Conservation (phyloP, 2,797 vertebrate genomes). For the Spea hammondii region DNA sequence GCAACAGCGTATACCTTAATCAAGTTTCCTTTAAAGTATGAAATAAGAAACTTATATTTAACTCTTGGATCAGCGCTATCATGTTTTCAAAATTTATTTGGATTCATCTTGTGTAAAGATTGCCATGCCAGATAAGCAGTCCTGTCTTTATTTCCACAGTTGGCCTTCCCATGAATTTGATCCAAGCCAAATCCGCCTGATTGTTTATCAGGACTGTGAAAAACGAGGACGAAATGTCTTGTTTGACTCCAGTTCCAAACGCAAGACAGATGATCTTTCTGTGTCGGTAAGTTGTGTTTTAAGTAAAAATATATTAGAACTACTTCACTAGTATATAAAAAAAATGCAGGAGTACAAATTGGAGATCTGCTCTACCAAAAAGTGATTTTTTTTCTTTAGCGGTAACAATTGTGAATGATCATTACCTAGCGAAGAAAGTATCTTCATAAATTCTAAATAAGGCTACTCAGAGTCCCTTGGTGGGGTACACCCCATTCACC, state of each 20-base stretch:
- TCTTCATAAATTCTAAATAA: too few relatives aligned
- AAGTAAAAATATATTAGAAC: too few relatives aligned
- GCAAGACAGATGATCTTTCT: slow-evolving; percentile 84
- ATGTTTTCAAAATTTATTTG: neutral
- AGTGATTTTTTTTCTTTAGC: too few relatives aligned
- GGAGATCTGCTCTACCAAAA: too few relatives aligned
- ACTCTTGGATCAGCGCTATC: slow-evolving; percentile 7
- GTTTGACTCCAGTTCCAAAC: slow-evolving; percentile 92
- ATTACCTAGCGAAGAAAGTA: too few relatives aligned
- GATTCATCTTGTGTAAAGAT: neutral
- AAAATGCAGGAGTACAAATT: too few relatives aligned
- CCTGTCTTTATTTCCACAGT: slow-evolving; percentile 66
- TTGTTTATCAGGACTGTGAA: slow-evolving; percentile 98
- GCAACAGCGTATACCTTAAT: slow-evolving; percentile 61
- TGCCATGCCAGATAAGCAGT: neutral
- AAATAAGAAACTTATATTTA: slow-evolving; percentile 61
- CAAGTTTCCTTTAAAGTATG: slow-evolving; percentile 49
- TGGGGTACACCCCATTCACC: too few relatives aligned
- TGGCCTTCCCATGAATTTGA: slow-evolving; percentile 95
- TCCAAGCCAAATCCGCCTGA: slow-evolving; percentile 91
- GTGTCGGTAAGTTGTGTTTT: slow-evolving; percentile 76
- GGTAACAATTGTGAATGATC: too few relatives aligned
- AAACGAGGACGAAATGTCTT: slow-evolving; percentile 93
- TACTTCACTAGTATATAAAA: too few relatives aligned
- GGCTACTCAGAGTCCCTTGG: too few relatives aligned